Conservation (phyloP, 2,113 vertebrate genomes). For the Podilymbus podiceps region DNA sequence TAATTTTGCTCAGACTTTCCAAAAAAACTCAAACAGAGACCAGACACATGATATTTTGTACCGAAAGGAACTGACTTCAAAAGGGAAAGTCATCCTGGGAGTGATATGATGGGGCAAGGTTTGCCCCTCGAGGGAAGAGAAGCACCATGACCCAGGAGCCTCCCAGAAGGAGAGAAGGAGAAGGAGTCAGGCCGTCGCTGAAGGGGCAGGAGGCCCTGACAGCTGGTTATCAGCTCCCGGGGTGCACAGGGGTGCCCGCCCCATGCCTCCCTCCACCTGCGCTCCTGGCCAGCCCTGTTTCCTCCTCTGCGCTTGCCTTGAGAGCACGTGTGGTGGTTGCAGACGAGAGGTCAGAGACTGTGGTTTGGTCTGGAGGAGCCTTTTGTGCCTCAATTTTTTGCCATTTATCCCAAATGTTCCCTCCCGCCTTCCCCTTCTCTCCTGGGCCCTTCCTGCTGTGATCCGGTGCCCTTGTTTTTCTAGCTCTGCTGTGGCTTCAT, state of each 20-base stretch:
- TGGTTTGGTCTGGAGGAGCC: not conserved
- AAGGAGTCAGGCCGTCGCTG: not conserved
- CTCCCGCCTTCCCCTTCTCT: not conserved
- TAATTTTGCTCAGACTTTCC: conserved; percentile 40
- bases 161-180: not conserved
- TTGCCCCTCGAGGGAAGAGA: not conserved
- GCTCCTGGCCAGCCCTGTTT: not conserved
- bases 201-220: not conserved
- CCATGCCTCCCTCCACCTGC: fast-evolving
- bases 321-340: not conserved
- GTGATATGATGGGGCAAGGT: no score
- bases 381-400: not conserved
- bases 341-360: not conserved
- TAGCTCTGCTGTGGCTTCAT: not conserved
- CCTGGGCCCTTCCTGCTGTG: not conserved
- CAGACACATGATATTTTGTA: not conserved
- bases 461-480: conserved; percentile 2
- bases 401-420: not conserved
- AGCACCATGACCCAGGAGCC: not conserved
- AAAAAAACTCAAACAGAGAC: not conserved
- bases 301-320: fast-evolving
- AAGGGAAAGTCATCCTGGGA: not conserved
- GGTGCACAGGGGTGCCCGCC: not conserved
- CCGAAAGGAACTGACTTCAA: not conserved
- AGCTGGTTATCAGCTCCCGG: not conserved